Evolutionary conservation across 2,113 vertebrate genomes (phyloP).

Genomic region (Ivindomyrus marchei): DNA sequence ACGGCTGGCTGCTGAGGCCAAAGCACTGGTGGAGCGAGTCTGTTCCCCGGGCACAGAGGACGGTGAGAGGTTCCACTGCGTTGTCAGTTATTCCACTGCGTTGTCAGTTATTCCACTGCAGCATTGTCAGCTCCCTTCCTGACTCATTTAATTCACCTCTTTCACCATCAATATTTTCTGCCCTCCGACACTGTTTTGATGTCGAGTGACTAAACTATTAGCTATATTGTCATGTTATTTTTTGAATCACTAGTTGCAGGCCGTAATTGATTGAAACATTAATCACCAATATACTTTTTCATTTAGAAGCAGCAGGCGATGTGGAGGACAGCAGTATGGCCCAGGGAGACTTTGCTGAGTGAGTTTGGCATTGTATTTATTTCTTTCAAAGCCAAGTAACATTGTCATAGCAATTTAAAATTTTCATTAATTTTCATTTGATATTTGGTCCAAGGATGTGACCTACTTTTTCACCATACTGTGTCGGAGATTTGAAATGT

Average conservation of each 20-base stretch:
- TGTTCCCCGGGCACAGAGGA: slow-evolving; percentile 37
- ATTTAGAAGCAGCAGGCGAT: not conserved
- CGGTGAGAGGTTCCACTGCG: slow-evolving; percentile 38
- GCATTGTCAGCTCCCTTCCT: not conserved
- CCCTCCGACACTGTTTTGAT: not conserved
- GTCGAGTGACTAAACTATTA: not conserved
- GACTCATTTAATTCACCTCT: not conserved
- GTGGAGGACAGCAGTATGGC: not conserved
- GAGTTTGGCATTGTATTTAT: not conserved
- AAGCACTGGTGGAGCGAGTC: slow-evolving; percentile 54
- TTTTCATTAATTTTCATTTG: not conserved
- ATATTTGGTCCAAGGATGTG: not conserved
- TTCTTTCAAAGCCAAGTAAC: not conserved
- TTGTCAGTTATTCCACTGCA: too few species aligned
- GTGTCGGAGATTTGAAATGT: not conserved
- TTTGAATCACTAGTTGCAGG: not conserved
- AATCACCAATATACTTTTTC: not conserved
- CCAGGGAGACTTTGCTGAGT: not conserved
- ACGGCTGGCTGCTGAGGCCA: slow-evolving; percentile 60
- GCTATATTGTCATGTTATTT: not conserved
- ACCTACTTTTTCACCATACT: not conserved
- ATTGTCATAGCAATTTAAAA: not conserved
- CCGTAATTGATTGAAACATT: not conserved
- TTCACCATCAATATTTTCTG: not conserved
- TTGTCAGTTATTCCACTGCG: too few species aligned